phyloP scores from a whole-genome alignment of 2,113 vertebrate species.

The Myrmecobius fasciatus region DNA sequence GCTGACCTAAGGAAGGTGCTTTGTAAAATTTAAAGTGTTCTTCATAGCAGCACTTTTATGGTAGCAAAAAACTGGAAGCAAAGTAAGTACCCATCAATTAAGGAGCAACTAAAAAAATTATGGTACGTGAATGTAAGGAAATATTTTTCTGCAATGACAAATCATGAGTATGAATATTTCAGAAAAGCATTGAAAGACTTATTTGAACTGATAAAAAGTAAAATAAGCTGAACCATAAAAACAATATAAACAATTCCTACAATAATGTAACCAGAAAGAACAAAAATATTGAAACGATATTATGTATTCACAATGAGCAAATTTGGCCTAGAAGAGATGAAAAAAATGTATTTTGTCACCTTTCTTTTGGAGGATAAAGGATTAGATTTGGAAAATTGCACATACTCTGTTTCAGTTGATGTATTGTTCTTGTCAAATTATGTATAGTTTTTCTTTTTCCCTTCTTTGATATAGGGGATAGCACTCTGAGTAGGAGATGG shows the following conservation, averaged over 20 bases:
- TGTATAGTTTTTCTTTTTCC: not conserved
- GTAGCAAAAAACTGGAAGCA: not conserved
- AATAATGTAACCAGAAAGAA: not conserved
- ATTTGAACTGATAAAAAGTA: not conserved
- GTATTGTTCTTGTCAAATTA: not conserved
- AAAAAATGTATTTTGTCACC: not conserved
- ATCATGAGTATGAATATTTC: not conserved
- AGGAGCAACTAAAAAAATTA: not conserved
- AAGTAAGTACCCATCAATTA: not conserved
- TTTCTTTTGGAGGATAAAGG: not conserved
- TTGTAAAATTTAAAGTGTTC: not conserved
- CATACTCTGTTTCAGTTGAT: not conserved
- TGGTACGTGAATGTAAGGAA: not conserved
- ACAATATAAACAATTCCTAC: not conserved
- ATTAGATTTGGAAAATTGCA: not conserved
- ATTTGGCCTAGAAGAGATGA: not conserved
- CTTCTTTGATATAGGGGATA: not conserved
- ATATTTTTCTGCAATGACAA: not conserved
- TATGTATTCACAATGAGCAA: not conserved
- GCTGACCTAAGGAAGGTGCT: not conserved
- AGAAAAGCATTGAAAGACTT: not conserved
- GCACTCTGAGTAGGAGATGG: not conserved
- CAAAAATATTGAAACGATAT: not conserved
- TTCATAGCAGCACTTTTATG: not conserved
- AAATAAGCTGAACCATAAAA: not conserved